Conservation (phyloP, 1,140 invertebrate genomes). For the Lanistes nyassanus region DNA sequence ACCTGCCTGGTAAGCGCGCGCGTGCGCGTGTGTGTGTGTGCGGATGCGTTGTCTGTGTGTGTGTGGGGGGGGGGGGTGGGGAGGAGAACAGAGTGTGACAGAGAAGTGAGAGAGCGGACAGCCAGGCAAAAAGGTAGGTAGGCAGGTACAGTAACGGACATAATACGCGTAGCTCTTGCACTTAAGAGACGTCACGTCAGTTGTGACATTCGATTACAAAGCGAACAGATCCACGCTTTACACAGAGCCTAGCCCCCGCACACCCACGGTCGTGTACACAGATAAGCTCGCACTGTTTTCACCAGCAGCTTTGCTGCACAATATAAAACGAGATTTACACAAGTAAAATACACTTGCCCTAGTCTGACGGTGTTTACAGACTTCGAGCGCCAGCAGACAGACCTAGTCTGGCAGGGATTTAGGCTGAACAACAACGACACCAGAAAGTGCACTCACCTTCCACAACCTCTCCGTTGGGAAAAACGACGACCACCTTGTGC, state of each 20-base stretch:
- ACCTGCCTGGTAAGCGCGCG: not conserved
- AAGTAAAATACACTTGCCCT: too few species aligned
- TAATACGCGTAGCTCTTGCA: too few species aligned
- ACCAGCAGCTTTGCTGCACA: too few species aligned
- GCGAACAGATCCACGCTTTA: too few species aligned
- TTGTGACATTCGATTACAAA: too few species aligned
- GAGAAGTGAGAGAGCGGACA: slow-evolving; percentile 11
- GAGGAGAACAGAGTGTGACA: slow-evolving; percentile 3
- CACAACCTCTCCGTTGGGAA: slow-evolving; percentile 62
- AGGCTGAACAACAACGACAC: not conserved
- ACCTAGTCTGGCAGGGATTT: not conserved
- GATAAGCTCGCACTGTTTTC: too few species aligned
- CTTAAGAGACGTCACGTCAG: too few species aligned
- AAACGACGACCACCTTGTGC: slow-evolving; percentile 60
- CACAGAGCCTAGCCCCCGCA: too few species aligned
- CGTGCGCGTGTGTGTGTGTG: not conserved
- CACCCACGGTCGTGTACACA: too few species aligned
- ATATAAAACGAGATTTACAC: too few species aligned
- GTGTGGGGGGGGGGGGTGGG: slow-evolving; percentile 12
- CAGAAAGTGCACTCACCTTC: slow-evolving; percentile 53
- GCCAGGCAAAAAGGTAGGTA: too few species aligned
- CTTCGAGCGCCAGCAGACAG: not conserved
- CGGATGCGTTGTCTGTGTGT: slow-evolving; percentile 1
- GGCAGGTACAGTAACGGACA: too few species aligned
- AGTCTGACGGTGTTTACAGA: not conserved